Conservation (phyloP, 2,888 invertebrate genomes). For the Epinotia bilunana region DNA sequence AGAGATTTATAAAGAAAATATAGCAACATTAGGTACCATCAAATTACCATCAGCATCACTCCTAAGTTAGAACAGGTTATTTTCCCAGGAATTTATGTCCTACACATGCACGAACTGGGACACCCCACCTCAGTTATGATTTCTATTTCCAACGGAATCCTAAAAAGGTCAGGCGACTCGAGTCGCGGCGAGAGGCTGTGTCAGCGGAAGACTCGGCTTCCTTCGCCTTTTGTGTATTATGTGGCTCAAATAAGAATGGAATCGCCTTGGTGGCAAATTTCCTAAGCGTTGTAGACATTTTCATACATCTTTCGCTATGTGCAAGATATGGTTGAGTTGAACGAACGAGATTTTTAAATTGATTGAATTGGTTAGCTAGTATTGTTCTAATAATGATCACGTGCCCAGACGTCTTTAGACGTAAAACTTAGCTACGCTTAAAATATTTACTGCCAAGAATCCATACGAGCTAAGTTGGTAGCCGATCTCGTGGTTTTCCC, state of each 20-base stretch:
- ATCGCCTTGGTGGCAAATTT: slow-evolving; percentile 39
- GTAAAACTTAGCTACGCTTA: no score
- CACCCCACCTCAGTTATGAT: background rate
- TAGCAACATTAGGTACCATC: no score
- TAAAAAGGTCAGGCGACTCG: slow-evolving; percentile 38
- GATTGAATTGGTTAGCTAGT: background rate
- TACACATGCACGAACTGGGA: background rate
- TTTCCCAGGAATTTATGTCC: background rate
- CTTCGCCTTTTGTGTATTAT: slow-evolving; percentile 65
- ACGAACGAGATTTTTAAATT: background rate
- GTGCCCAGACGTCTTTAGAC: no score
- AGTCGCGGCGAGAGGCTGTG: slow-evolving; percentile 66
- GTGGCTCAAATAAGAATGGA: slow-evolving; percentile 42
- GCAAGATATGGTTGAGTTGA: slow-evolving; percentile 10
- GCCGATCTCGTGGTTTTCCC: no score
- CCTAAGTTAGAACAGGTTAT: no score
- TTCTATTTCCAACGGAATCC: slow-evolving; percentile 24
- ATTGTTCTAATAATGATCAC: no score
- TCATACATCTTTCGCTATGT: slow-evolving; percentile 20
- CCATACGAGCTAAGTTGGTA: no score
- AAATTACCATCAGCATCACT: no score
- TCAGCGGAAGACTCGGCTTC: slow-evolving; percentile 71
- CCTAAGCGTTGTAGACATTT: slow-evolving; percentile 32
- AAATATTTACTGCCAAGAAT: no score
- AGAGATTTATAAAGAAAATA: no score